These are phyloP conservation scores for Pseudocheirus occidentalis DNA, from an alignment of 2,797 vertebrate genomes.

Conservation along the genomic window DNA sequence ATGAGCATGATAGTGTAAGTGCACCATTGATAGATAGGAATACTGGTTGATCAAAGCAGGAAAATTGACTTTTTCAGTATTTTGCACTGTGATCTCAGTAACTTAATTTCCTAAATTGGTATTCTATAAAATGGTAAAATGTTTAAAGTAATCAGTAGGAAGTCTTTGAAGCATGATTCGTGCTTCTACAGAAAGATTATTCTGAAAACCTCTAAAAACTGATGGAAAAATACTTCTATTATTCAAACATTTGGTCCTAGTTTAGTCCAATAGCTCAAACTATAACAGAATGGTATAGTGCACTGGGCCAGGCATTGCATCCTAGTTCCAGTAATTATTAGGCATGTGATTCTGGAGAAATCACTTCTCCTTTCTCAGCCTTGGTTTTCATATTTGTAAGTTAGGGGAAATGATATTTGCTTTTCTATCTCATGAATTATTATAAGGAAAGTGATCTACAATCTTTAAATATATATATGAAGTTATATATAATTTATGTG, in stretches of 20 bases:
- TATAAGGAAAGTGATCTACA: neutral
- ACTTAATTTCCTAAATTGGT: neutral
- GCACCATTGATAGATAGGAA: neutral
- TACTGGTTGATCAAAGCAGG: neutral
- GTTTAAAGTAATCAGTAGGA: neutral
- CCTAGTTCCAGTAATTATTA: neutral
- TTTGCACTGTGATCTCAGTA: neutral
- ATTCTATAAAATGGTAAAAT: neutral
- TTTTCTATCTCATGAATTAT: neutral
- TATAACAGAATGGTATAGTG: neutral
- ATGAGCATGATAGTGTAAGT: neutral
- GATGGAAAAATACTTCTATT: conserved; percentile 11
- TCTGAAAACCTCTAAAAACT: neutral
- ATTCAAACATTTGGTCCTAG: conserved; percentile 8
- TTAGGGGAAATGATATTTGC: neutral
- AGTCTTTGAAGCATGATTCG: neutral
- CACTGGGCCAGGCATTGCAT: neutral
- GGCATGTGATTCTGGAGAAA: neutral
- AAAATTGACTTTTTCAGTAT: neutral
- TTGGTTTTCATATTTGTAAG: neutral
- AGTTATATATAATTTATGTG: neutral
- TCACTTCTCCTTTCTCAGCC: neutral
- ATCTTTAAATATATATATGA: neutral
- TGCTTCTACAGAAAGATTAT: neutral
- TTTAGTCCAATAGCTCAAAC: neutral